Conservation (phyloP, 2,888 invertebrate genomes). For the Acleris sparsana region DNA sequence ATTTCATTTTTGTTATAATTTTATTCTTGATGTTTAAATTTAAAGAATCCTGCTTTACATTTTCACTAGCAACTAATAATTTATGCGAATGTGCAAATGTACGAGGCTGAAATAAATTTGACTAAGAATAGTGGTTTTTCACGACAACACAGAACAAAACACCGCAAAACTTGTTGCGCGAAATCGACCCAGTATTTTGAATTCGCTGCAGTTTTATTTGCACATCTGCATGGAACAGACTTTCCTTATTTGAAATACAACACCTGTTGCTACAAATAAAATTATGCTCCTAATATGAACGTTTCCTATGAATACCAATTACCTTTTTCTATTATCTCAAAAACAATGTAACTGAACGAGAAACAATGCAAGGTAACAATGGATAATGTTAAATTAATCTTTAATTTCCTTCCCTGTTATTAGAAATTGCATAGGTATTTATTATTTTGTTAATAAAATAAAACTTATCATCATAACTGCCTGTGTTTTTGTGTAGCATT, state of each 20-base stretch:
- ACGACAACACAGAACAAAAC: neutral
- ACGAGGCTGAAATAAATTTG: neutral
- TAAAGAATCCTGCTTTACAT: neutral
- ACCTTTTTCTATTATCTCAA: slow-evolving; percentile 25
- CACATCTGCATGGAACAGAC: slow-evolving; percentile 6
- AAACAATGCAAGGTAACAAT: slow-evolving; percentile 39
- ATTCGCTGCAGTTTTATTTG: slow-evolving; percentile 10
- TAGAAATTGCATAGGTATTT: slow-evolving; percentile 62
- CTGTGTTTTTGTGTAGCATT: slow-evolving; percentile 47
- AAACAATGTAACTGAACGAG: slow-evolving; percentile 29
- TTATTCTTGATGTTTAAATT: slow-evolving; percentile 2
- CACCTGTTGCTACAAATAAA: slow-evolving; percentile 1
- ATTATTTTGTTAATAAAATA: slow-evolving; percentile 57
- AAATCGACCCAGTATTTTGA: neutral
- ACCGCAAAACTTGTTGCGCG: no score
- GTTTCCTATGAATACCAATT: slow-evolving; percentile 6
- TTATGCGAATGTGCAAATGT: slow-evolving; percentile 17
- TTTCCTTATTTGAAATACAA: neutral
- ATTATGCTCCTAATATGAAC: neutral
- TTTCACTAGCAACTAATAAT: neutral
- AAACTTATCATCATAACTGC: slow-evolving; percentile 37
- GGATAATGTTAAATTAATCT: slow-evolving; percentile 50
- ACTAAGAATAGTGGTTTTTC: neutral
- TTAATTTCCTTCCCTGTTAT: slow-evolving; percentile 57
- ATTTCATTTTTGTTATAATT: slow-evolving; percentile 3